A percentile compares a stretch with the other conserved stretches of the same genome.
phyloP scores from a whole-genome alignment of 2,797 vertebrate genomes.

The Danio jaintianensis region DNA sequence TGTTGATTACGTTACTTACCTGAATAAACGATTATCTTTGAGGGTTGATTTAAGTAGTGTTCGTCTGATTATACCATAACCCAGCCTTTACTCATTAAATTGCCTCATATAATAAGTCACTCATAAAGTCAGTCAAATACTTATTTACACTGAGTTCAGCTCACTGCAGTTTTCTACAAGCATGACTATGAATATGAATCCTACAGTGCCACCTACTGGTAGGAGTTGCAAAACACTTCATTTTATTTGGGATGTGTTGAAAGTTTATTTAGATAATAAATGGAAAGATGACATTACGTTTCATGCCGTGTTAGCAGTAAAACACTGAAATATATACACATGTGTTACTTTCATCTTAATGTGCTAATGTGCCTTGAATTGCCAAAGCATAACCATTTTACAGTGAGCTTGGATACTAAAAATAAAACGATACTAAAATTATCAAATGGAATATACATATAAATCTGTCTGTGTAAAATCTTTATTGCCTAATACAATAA shows the following conservation, averaged over 20 bases:
- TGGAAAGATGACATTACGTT: not conserved
- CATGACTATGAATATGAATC: constrained; percentile 1
- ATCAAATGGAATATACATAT: not conserved
- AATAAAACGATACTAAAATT: not conserved
- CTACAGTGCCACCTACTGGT: constrained; percentile 70
- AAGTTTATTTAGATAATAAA: not conserved
- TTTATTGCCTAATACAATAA: no score
- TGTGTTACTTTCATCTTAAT: not conserved
- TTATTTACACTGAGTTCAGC: not conserved
- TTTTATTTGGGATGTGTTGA: not conserved
- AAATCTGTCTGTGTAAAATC: no score
- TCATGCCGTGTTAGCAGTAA: not conserved
- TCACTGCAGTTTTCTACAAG: not conserved
- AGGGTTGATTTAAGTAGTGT: not conserved
- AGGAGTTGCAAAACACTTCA: not conserved
- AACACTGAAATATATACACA: not conserved
- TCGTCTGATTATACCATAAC: not conserved
- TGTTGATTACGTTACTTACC: no score
- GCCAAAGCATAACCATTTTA: not conserved
- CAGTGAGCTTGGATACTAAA: not conserved
- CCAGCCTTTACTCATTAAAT: constrained; percentile 10
- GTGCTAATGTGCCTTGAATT: not conserved
- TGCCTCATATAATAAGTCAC: not conserved
- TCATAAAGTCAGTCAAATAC: not conserved
- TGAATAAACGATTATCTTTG: not conserved